A percentile compares a stretch with the other conserved stretches of the same genome.
phyloP scores from a whole-genome alignment of 2,888 invertebrate genomes.

The Mesochorus sp. region DNA sequence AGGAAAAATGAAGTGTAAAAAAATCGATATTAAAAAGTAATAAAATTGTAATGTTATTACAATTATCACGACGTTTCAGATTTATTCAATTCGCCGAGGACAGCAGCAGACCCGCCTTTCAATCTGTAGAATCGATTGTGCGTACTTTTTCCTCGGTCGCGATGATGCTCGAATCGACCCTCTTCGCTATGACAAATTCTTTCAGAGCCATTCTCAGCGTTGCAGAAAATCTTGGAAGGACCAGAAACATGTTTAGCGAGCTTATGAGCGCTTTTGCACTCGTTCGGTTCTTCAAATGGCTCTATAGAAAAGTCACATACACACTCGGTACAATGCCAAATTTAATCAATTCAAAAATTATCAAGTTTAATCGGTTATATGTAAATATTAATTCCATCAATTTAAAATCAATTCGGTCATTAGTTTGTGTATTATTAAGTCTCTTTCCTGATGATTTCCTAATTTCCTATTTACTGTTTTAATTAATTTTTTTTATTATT shows the following conservation, averaged over 20 bases:
- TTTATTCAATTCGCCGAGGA: conserved; percentile 96
- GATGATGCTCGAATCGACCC: conserved; percentile 98
- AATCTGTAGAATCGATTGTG: conserved; percentile 96
- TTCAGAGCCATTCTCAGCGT: conserved; percentile 97
- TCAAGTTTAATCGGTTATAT: neutral
- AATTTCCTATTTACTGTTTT: no score
- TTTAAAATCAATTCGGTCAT: no score
- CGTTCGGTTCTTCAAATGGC: conserved; percentile 90
- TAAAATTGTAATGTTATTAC: neutral
- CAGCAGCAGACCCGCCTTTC: conserved; percentile 95
- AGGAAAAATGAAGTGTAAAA: no score
- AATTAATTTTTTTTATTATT: no score
- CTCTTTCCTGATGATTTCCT: no score
- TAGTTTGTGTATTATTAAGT: no score
- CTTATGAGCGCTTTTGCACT: conserved; percentile 94
- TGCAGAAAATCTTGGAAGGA: conserved; percentile 95
- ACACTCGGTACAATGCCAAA: conserved; percentile 87
- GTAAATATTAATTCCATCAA: no score
- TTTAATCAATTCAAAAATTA: no score
- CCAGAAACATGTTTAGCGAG: conserved; percentile 92
- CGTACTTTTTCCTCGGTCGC: conserved; percentile 96
- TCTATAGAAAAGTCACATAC: conserved; percentile 89
- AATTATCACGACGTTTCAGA: conserved; percentile 79
- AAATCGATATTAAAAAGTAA: neutral
- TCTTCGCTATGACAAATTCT: conserved; percentile 96